Evolutionary conservation across 2,888 invertebrate genomes (phyloP).

Genomic region (Aphodius granarius): DNA sequence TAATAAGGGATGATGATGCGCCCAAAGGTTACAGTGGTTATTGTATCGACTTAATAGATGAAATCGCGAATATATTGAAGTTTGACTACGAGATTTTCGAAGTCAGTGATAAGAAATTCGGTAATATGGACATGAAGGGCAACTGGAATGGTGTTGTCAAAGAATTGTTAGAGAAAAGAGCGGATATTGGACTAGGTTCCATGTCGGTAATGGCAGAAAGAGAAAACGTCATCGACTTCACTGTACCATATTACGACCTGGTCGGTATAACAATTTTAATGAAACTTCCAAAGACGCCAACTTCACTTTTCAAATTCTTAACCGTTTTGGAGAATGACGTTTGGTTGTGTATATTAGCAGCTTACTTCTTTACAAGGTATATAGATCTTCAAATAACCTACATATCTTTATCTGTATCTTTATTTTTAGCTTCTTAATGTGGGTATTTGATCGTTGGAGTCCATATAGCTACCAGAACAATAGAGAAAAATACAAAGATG

Average conservation of each 20-base stretch:
- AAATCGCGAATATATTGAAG: conserved; percentile 79
- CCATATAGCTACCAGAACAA: conserved; percentile 97
- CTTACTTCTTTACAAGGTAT: conserved; percentile 91
- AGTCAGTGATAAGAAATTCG: conserved; percentile 80
- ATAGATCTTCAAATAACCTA: neutral
- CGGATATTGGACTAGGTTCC: conserved; percentile 92
- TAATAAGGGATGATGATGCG: conserved; percentile 68
- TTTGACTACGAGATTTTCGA: conserved; percentile 90
- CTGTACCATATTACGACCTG: conserved; percentile 96
- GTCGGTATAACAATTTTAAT: conserved; percentile 97
- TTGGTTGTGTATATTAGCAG: conserved; percentile 94
- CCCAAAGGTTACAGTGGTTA: conserved; percentile 80
- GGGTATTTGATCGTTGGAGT: conserved; percentile 96
- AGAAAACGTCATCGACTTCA: conserved; percentile 96
- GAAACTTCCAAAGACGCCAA: conserved; percentile 85
- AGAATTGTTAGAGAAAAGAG: conserved; percentile 74
- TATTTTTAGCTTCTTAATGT: conserved; percentile 77
- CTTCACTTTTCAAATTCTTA: conserved; percentile 94
- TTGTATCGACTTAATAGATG: conserved; percentile 91
- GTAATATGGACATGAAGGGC: conserved; percentile 82
- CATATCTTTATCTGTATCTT: neutral
- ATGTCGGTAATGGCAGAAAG: conserved; percentile 97
- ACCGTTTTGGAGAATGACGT: conserved; percentile 95
- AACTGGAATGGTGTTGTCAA: conserved; percentile 64
- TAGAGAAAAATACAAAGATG: conserved; percentile 87